Evolutionary conservation across 1,140 invertebrate genomes (phyloP), one percentile per base, ranked within the genome.

Genomic region (Cydia fagiglandana): DNA sequence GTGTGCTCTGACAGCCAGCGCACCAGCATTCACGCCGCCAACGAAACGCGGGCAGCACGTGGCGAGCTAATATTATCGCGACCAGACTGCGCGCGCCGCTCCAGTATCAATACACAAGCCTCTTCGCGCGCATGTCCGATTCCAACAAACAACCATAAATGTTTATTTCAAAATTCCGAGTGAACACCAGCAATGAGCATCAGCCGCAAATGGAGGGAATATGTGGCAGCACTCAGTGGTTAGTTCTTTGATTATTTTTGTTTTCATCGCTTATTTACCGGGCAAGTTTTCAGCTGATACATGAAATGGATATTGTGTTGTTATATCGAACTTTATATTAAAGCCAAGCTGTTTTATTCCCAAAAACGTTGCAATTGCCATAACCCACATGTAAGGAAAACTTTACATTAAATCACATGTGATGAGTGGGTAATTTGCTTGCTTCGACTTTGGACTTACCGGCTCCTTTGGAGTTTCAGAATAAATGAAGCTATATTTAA

Each of bases 151-250:
- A 75, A 85, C 79, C 79, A 89, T 90, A 90, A 89, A 91, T 91
- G 88, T 88, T 89, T 87, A 79, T 86, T 83, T 80, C 78, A 83
- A 87, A 79, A 83, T 78, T 81, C 79, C 80, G 78, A 79, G 82
- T 77, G 80, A 81, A 84, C 79, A 83, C 73, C 81, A 85, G 82
- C 83, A 84, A 91, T 91, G 88, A 85, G 79, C 79, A 86, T 83
- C 86, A 85, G 83, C 78, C 85, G 83, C 82, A 91, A 90, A 77
- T 91, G 89, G 87, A 91, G 89, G 75, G 90, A 92, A 86, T 92
- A 92, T 84, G 86, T 86, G 74, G 84, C 88, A 66, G 90, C 90
- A 79, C 86, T 92, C 82, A 92, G 90, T 86, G 90, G 90, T 92
- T 84, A 84, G 90, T 90, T 76, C 82, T 84, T 77, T 84, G 73